Evolutionary conservation across 2,113 vertebrate species (phyloP).

Genomic region (Bagarius yarrelli): DNA sequence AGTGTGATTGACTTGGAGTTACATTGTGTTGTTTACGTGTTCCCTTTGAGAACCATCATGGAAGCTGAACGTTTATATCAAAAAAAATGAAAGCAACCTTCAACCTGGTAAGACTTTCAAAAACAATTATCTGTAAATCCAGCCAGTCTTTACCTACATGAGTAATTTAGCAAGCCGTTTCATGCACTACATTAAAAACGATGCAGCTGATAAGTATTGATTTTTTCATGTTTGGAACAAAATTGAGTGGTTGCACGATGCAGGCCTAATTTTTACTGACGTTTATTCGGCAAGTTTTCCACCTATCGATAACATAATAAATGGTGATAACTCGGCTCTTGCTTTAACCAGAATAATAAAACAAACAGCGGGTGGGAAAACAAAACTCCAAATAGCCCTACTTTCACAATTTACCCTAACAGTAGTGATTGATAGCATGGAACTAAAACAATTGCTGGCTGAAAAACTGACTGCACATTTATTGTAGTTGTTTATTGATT

Average conservation of each 20-base stretch:
- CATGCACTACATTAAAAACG: background rate
- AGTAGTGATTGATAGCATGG: conserved; percentile 14
- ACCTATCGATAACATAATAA: background rate
- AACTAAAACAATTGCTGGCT: conserved; percentile 24
- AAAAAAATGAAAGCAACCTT: too few relatives aligned
- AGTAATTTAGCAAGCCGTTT: background rate
- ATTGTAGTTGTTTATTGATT: conserved; percentile 28
- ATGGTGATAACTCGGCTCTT: background rate
- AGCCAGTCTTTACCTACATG: background rate
- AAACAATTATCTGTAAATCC: too few relatives aligned
- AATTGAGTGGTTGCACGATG: background rate
- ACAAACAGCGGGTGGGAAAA: background rate
- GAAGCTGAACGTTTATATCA: too few relatives aligned
- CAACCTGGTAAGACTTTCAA: too few relatives aligned
- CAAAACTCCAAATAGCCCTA: conserved; percentile 13
- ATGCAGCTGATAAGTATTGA: conserved; percentile 12
- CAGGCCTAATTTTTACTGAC: background rate
- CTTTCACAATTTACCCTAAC: conserved; percentile 20
- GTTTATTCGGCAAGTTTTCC: background rate
- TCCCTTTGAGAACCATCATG: too few relatives aligned
- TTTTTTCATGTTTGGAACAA: background rate
- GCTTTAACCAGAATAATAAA: background rate
- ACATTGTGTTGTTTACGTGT: too few relatives aligned
- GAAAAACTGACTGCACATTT: conserved; percentile 30
- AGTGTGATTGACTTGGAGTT: too few relatives aligned